Evolutionary conservation across 2,113 vertebrate genomes (phyloP).

Genomic region (Ammodytes dubius): DNA sequence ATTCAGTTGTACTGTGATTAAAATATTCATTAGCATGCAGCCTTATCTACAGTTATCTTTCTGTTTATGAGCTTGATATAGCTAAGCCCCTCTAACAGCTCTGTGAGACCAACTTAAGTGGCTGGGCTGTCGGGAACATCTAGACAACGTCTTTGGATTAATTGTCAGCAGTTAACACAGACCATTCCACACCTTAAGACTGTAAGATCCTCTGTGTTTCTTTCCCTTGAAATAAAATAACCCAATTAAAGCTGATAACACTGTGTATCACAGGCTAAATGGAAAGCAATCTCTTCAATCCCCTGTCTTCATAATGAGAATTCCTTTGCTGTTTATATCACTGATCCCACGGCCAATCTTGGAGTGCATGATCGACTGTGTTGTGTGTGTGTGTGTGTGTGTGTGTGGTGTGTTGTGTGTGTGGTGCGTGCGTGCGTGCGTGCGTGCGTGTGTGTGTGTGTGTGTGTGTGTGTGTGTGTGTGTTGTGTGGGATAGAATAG

Average conservation of each 20-base stretch:
- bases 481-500: background rate
- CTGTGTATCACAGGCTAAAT: conserved; percentile 50
- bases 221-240: background rate
- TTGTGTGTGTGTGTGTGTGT: background rate
- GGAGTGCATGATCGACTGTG: conserved; percentile 12
- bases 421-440: no score
- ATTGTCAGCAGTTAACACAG: background rate
- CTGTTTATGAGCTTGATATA: background rate
- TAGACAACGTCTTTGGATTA: background rate
- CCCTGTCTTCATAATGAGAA: conserved; percentile 61
- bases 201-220: background rate
- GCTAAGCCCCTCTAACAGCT: background rate
- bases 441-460: no score
- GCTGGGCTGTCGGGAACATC: background rate
- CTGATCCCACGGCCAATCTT: conserved; percentile 44
- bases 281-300: conserved; percentile 53
- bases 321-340: conserved; percentile 67
- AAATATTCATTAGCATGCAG: background rate
- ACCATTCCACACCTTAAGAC: background rate
- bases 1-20: background rate
- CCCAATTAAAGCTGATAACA: conserved; percentile 45
- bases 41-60: background rate
- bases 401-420: conserved; percentile 5
- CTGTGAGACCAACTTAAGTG: background rate
- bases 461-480: background rate